Conservation (phyloP, 2,888 invertebrate species). For the Hirtodrosophila confusa region DNA sequence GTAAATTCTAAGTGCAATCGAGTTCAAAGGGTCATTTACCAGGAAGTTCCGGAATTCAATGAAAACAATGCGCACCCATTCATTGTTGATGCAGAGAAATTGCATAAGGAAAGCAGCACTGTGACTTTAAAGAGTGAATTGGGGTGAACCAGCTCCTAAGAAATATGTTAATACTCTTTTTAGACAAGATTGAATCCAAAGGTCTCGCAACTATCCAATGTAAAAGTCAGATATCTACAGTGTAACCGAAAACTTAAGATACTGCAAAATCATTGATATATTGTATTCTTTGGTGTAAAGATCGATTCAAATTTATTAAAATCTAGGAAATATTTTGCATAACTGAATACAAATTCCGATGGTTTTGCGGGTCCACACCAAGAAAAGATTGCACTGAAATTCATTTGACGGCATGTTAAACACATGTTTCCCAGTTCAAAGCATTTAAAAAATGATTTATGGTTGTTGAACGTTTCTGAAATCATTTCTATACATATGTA, state of each 20-base stretch:
- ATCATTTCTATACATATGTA: conserved; percentile 33
- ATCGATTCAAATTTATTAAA: background rate
- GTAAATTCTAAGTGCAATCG: conserved; percentile 13
- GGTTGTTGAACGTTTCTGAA: conserved; percentile 24
- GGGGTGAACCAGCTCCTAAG: conserved; percentile 20
- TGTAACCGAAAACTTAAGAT: too few species aligned
- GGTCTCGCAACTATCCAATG: too few species aligned
- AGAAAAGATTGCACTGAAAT: conserved; percentile 7
- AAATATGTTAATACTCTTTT: too few species aligned
- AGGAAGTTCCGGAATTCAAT: conserved; percentile 20
- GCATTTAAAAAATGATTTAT: conserved; percentile 31
- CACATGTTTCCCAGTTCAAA: conserved; percentile 53
- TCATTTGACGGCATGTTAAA: conserved; percentile 50
- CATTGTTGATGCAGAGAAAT: conserved; percentile 31
- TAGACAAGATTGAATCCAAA: too few species aligned
- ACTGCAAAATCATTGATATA: too few species aligned
- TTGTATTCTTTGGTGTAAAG: too few species aligned
- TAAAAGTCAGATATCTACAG: too few species aligned
- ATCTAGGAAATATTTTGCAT: background rate
- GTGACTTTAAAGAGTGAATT: background rate
- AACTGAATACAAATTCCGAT: background rate
- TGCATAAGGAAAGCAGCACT: background rate
- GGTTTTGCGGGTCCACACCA: background rate
- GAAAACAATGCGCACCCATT: conserved; percentile 52
- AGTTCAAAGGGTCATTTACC: conserved; percentile 53